Base-by-base conservation (phyloP, 2,797 vertebrate species). In the Setipinna tenuifilis region DNA sequence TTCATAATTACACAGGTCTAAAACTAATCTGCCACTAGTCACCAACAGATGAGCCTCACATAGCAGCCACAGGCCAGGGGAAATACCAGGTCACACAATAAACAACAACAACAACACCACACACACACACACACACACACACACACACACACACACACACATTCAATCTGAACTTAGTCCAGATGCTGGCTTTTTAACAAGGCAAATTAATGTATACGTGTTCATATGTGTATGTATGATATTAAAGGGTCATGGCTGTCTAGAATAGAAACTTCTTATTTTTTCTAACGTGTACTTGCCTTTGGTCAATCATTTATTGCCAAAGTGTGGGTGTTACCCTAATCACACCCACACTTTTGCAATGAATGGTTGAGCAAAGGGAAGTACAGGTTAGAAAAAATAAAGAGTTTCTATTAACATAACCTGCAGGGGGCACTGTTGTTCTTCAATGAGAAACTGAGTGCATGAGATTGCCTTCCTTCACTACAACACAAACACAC, bases 401-500 rank as follows among this genome's bases (percentile, higher is more conserved):
- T 31, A 46, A 62, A 1, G 16, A n/a, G 54, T 41, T 10, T 71
- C 17, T 48, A 28, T 85, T 50, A 31, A n/a, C 54, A 1, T 41
- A 19, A 82, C 80, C 88, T 86, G 85, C 84, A 89, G 88, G 86
- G 86, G 88, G 84, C 88, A 87, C 85, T 87, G 54, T 89, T 86
- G 86, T 71, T 83, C 84, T 86, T 84, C 44, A 61, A 19, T 58
- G 62, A 11, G 25, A 78, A 44, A 44, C 5, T n/a, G 14, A 48
- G n/a, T 81, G 83, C 78, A 44, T 78, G 5, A 17, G 31, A 31
- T 25, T 10, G 28, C 65, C 10, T 2, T 44, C 83, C 6, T 9
- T 25, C 61, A 35, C 54, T 61, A 7, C 17, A 21, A n/a, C 68
- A 17, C 71, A 78, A 25, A n/a, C 62, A 65, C 31, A 48, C 35